Evolutionary conservation across 2,113 vertebrate species (phyloP).

Genomic region (Melanostigma gelatinosum): DNA sequence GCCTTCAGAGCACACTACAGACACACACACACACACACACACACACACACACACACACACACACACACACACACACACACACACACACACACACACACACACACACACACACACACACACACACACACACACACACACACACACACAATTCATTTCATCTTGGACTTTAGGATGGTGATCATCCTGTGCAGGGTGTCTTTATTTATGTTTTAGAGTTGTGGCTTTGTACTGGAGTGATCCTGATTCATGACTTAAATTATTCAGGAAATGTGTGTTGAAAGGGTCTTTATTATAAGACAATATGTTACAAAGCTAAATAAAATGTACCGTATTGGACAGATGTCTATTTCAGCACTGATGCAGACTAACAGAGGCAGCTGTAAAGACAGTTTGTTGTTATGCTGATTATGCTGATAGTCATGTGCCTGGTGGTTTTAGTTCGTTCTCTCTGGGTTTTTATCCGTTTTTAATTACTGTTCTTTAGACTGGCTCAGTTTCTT

Average conservation of each 20-base stretch:
- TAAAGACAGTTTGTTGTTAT: slow-evolving; percentile 9
- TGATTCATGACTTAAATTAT: background rate
- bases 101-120: background rate
- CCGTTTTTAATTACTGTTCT: background rate
- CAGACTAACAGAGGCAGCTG: background rate
- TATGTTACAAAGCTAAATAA: background rate
- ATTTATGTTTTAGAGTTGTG: slow-evolving; percentile 1
- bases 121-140: too few species aligned
- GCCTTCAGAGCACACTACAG: slow-evolving; percentile 1
- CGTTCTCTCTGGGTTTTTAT: background rate
- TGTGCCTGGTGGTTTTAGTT: background rate
- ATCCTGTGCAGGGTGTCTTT: background rate
- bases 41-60: background rate
- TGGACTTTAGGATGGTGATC: background rate
- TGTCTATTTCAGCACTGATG: slow-evolving; percentile 18
- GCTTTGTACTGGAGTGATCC: background rate
- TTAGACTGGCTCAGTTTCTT: background rate
- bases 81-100: too few species aligned
- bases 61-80: background rate
- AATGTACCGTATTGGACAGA: background rate
- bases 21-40: background rate
- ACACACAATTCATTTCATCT: background rate
- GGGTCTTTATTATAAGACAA: background rate
- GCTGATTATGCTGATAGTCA: background rate
- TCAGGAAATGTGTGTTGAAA: background rate